Evolutionary conservation across 2,797 vertebrate genomes (phyloP), one percentile per base, ranked within the genome.

Genomic region (Hipposideros larvatus): DNA sequence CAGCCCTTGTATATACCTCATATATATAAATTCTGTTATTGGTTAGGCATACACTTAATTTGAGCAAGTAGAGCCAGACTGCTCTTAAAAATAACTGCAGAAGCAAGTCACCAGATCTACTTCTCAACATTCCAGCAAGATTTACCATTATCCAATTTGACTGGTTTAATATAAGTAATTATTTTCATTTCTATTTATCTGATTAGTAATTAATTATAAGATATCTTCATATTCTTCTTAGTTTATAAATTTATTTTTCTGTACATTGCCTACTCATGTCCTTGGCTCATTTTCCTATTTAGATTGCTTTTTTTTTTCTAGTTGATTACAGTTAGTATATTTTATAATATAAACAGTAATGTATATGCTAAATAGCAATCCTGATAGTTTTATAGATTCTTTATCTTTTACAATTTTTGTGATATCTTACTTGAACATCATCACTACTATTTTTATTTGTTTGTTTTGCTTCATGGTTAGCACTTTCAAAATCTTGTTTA

Each of bases 401-500:
- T 90, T 57, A 28, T 63, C 43, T 71, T 91, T 57, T 79, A 26
- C 51, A 61, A 66, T 89, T 88, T 85, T 74, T 41, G 61, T 48
- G 5, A 9, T 63, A 26, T 53, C 8, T 65, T 80, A 7, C 77
- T 78, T n/a, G 1, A 83, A 18, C 3, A 57, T n/a, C 4, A 70
- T 74, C 5, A 28, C 4, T 66, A 86, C 46, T 26, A 80, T 63
- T 77, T 37, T 19, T 46, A 24, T 71, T 51, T 87, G 16, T 94
- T 93, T 96, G 16, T 66, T 68, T 73, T 91, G 2, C 43, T 79
- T 95, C 55, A 53, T 75, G 4, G 28, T 84, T 82, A 88, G 28
- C n/a, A 10, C 21, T 87, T 93, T 89, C 19, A 95, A 74, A 57
- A 37, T 83, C 19, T 73, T 63, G 11, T 85, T 96, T 78, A 78